phyloP scores from a whole-genome alignment of 2,888 invertebrate species.

The Hymenopus coronatus region DNA sequence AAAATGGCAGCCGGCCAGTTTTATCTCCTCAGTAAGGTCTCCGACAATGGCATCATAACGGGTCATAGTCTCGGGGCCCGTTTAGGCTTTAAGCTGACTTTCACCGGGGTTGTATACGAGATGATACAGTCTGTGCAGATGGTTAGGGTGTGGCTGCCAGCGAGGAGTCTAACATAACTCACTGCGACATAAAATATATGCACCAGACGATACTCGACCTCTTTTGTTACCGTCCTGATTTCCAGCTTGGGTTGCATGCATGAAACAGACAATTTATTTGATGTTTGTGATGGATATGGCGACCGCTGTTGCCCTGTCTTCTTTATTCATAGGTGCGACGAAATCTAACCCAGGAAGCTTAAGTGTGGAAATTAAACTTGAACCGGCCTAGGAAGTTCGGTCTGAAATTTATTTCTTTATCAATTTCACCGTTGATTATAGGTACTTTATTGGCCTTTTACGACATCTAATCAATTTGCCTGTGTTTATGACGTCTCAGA shows the following conservation, averaged over 20 bases:
- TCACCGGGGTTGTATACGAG: not conserved
- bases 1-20: not conserved
- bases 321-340: too few relatives aligned
- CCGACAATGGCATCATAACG: not conserved
- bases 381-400: too few relatives aligned
- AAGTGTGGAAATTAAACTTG: too few relatives aligned
- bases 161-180: not conserved
- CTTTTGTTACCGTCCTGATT: not conserved
- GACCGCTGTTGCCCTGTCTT: not conserved
- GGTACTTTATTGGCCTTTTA: too few relatives aligned
- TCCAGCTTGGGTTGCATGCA: not conserved
- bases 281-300: not conserved
- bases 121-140: not conserved
- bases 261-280: not conserved
- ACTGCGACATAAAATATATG: not conserved
- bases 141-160: not conserved
- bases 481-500: too few relatives aligned
- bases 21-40: not conserved
- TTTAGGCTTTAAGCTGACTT: not conserved
- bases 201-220: not conserved
- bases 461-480: too few relatives aligned
- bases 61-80: not conserved
- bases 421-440: too few relatives aligned
- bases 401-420: too few relatives aligned
- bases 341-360: too few relatives aligned